These are phyloP conservation scores for Trinectes maculatus DNA, from an alignment of 2,113 vertebrate species.

Conservation along the genomic window DNA sequence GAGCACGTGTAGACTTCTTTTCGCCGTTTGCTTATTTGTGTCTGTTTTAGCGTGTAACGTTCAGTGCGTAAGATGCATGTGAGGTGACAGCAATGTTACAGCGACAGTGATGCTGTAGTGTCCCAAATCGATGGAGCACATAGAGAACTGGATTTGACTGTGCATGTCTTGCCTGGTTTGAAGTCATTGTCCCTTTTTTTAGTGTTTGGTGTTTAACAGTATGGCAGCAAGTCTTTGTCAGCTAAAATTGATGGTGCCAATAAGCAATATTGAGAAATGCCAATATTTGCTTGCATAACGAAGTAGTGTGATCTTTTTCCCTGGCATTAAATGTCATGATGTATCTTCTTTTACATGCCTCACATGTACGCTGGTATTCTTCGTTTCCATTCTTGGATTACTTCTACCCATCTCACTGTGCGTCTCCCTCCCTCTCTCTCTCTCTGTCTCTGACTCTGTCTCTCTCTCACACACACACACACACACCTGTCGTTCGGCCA, in stretches of 20 bases:
- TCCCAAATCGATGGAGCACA: constrained; percentile 10
- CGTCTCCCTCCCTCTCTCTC: constrained; percentile 50
- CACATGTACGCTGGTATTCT: constrained; percentile 81
- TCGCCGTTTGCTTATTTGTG: constrained; percentile 28
- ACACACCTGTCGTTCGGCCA: constrained; percentile 61
- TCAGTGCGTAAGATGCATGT: constrained; percentile 50
- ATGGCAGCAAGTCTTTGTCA: constrained; percentile 64
- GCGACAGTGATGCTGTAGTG: constrained; percentile 42
- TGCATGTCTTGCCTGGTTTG: constrained; percentile 65
- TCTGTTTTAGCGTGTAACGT: constrained; percentile 36
- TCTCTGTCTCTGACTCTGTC: constrained; percentile 43
- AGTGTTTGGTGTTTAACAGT: constrained; percentile 60
- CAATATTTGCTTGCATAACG: constrained; percentile 80
- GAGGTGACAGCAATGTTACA: constrained; percentile 51
- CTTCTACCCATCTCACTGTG: constrained; percentile 72
- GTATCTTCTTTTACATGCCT: constrained; percentile 82
- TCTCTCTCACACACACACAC: constrained; percentile 29
- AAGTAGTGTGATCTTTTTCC: constrained; percentile 72
- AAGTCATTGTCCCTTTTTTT: constrained; percentile 40
- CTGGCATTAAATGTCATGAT: constrained; percentile 80
- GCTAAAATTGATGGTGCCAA: constrained; percentile 59
- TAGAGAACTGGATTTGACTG: constrained; percentile 26
- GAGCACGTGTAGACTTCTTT: constrained; percentile 30
- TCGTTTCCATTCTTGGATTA: constrained; percentile 78
- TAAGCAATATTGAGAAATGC: constrained; percentile 79